These are phyloP conservation scores for Elymnias hypermnestra DNA, from an alignment of 1,140 invertebrate genomes.

Conservation along the genomic window DNA sequence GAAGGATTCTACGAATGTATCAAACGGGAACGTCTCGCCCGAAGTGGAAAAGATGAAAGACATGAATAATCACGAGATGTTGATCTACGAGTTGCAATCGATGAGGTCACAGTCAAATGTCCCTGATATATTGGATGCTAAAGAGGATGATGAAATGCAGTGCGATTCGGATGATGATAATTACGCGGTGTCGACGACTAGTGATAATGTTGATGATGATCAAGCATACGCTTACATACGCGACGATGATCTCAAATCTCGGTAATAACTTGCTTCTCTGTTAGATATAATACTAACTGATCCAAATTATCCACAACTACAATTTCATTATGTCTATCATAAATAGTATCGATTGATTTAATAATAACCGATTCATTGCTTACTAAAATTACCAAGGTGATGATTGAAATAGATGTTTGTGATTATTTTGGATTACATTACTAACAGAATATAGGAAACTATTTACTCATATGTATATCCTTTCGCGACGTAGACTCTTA, in stretches of 20 bases:
- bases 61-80: slow-evolving; percentile 77
- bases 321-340: too few relatives aligned
- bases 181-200: slow-evolving; percentile 54
- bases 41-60: slow-evolving; percentile 70
- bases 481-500: too few relatives aligned
- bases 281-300: not conserved
- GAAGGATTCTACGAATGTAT: slow-evolving; percentile 41
- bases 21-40: slow-evolving; percentile 49
- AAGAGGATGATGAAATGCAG: slow-evolving; percentile 28
- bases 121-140: slow-evolving; percentile 45
- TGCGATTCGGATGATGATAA: slow-evolving; percentile 51
- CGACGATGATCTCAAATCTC: slow-evolving; percentile 67
- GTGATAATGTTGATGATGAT: slow-evolving; percentile 54
- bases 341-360: too few relatives aligned
- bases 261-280: slow-evolving; percentile 30
- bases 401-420: too few relatives aligned
- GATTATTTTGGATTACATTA: too few relatives aligned
- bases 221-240: slow-evolving; percentile 62
- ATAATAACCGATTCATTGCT: too few relatives aligned
- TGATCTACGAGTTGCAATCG: slow-evolving; percentile 76
- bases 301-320: too few relatives aligned
- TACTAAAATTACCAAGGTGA: too few relatives aligned
- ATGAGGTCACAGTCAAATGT: slow-evolving; percentile 72
- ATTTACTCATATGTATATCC: too few relatives aligned
- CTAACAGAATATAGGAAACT: too few relatives aligned